Evolutionary conservation across 2,113 vertebrate species (phyloP), one percentile per base, ranked within the genome.

Genomic region (Pygoscelis adeliae): DNA sequence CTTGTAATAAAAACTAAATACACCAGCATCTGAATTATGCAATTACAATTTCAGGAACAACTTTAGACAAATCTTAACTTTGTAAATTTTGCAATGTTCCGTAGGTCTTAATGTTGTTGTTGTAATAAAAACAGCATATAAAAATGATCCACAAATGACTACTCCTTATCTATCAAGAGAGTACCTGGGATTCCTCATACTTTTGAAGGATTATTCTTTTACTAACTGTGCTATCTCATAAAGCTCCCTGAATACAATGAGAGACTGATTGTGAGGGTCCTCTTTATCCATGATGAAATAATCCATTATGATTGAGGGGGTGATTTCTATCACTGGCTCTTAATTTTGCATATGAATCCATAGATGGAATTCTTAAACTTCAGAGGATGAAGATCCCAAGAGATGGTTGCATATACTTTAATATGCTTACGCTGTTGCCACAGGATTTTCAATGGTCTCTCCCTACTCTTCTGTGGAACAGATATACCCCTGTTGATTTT

Each of bases 61-160:
- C 56, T 77, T 73, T 34, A 66, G 65, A 86, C 42, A 95, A 93
- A 93, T 49, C 63, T 78, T 90, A 93, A 61, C 46, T 93, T 89
- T 55, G 42, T 56, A 86, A 61, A 77, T 95, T 89, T 90, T 84
- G 7, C n/a, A 40, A 22, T 50, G 3, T 83, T 94, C 53, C 85
- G 16, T 69, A 67, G 13, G 26, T 73, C 55, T 73, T 82, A 58
- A 74, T 66, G 63, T 73, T 89, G 17, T 7, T 80, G 5, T 82
- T 91, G 46, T 23, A 78, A 65, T 62, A 87, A 62, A 88, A 93
- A 55, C 9, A 15, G 21, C 30, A 59, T 34, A 69, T 53, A 61
- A 87, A 90, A 91, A 71, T 72, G 14, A 93, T 29, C 2, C 34
- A 67, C 14, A 72, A 93, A 69, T 79, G 1, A 84, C 55, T 89